Percentiles rank a stretch among this genome's conserved stretches.
phyloP scores from a whole-genome alignment of 2,888 invertebrate species.

The Lysandra coridon region DNA sequence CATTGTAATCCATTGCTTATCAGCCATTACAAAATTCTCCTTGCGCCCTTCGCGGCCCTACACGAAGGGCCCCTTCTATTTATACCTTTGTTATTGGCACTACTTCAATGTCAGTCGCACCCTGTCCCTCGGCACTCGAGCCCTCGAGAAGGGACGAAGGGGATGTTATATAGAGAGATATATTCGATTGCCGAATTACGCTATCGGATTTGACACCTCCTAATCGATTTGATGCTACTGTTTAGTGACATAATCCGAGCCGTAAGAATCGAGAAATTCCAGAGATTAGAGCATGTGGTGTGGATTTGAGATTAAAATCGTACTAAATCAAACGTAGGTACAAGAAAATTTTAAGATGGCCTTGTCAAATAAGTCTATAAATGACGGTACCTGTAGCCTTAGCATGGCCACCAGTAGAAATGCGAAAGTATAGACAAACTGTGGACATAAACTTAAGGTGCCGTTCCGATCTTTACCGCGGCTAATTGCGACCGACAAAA shows the following conservation, averaged over 20 bases:
- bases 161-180: slow-evolving; percentile 67
- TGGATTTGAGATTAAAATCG: background rate
- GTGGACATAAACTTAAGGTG: no score
- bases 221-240: slow-evolving; percentile 35
- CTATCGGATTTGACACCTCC: slow-evolving; percentile 67
- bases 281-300: background rate
- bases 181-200: slow-evolving; percentile 72
- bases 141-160: slow-evolving; percentile 45
- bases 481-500: no score
- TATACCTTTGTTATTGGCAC: slow-evolving; percentile 81
- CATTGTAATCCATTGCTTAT: slow-evolving; percentile 78
- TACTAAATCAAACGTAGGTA: no score
- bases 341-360: no score
- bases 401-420: no score
- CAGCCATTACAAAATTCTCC: slow-evolving; percentile 76
- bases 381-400: no score
- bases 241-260: background rate
- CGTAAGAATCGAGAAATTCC: background rate
- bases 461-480: no score
- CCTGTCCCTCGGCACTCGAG: slow-evolving; percentile 61
- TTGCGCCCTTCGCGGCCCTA: slow-evolving; percentile 61
- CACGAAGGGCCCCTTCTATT: slow-evolving; percentile 73
- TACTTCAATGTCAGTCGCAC: slow-evolving; percentile 82
- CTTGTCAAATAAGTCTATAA: no score
- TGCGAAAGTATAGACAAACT: no score